Evolutionary conservation across 2,888 invertebrate genomes (phyloP), one percentile per base, ranked within the genome.

Genomic region (Trachelus iudaicus): DNA sequence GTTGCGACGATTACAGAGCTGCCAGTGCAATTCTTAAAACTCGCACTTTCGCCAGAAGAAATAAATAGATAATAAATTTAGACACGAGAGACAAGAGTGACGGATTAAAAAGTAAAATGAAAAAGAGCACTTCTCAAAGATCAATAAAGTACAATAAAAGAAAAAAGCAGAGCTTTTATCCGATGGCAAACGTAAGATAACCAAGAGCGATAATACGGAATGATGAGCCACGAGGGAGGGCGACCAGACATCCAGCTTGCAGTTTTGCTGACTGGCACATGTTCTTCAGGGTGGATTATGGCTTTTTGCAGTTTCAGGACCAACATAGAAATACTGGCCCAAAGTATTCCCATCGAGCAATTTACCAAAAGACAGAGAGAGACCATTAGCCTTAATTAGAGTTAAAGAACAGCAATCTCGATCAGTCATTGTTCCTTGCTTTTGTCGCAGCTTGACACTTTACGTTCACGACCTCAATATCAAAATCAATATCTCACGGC

Each of bases 161-260:
- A 71, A 71, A 71, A 33, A 71, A 23, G 31, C 31, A 23, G 31
- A 75, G 31, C 33, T 71, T 71, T 31, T 71, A 31, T 40, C 77
- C 75, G 77, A 56, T 23, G 56, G 23, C 9, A 56, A 56, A 56
- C 56, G 23, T 23, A 56, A 75, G 75, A 77, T 73, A 73, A 71
- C 78, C 78, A 68, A 73, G 73, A 73, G 76, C 76, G 75, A 76
- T 78, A 76, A 78, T 76, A 73, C 76, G 73, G 78, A 68, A 76
- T 71, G 68, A 69, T 76, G 78, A 78, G 78, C 37, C 78, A 56
- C 75, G 73, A 30, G 78, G 71, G 56, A 75, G 31, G 71, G 56
- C n/a, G 77, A 34, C 75, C 75, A 71, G 75, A 33, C 75, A 56
- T 23, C 31, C 33, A 13, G 71, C 71, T 23, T 71, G 31, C 71